Evolutionary conservation across 2,113 vertebrate genomes (phyloP), one percentile per base, ranked within the genome.

Genomic region (Cervus canadensis): DNA sequence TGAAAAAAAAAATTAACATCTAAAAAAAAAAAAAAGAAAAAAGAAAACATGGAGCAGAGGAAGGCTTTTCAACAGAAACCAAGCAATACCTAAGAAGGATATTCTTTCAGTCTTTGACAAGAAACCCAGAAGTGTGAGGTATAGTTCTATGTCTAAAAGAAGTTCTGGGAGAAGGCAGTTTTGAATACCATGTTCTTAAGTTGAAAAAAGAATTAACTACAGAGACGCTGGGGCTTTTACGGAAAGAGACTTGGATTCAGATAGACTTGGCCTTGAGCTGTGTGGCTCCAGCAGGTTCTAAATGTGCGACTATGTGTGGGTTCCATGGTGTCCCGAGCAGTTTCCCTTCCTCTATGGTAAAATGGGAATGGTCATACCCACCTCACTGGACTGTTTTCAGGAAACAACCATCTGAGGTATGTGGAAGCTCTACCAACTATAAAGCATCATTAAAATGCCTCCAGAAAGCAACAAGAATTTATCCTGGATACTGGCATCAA

Each of bases 121-220:
- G 84, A 64, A 88, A 45, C 57, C 30, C 87, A 48, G 78, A 76
- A 78, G 85, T 28, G 4, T 52, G 94, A 96, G 89, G 11, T 50
- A 91, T 57, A 50, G 48, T 97, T 40, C 6, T n/a, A 9, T 62
- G 89, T 97, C 57, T 56, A 85, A 33, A 0, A 17, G 89, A 67
- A 90, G 90, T 98, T 97, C 95, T 88, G 95, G 96, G 97, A 97
- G 89, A 60, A 95, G 57, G 87, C 33, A 96, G 95, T 56, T 57
- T 54, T 87, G 81, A 48, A 97, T 8, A 85, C 5, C 82, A 91
- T 48, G 50, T 4, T 88, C 82, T 56, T 45, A 84, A 54, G 33
- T 56, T 84, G 45, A 64, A 91, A 93, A 57, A n/a, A 76, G 59
- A 45, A 94, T 45, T 15, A 16, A 67, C 57, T 9, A 14, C 4